A percentile compares a stretch with the other conserved stretches of the same genome.
Evolutionary conservation across 2,113 vertebrate genomes (phyloP).

Genomic region (Gymnogyps californianus): DNA sequence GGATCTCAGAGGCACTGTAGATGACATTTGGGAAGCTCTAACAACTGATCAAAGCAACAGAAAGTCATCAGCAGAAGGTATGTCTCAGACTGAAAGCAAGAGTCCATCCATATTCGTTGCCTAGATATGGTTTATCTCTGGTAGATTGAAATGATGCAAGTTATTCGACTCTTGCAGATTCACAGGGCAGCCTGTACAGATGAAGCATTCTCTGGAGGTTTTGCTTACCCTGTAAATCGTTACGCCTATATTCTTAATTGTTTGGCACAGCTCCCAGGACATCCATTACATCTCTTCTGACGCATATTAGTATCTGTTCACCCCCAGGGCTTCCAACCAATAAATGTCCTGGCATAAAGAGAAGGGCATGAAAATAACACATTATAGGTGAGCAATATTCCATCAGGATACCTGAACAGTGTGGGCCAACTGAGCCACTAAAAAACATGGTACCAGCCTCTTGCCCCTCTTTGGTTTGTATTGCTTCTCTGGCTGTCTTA

Average conservation of each 20-base stretch:
- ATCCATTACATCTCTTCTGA: background rate
- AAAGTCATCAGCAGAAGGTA: background rate
- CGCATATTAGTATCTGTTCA: background rate
- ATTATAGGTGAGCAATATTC: background rate
- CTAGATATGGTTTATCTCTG: background rate
- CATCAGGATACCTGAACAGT: background rate
- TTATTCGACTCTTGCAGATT: background rate
- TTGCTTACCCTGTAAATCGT: background rate
- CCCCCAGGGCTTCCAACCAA: background rate
- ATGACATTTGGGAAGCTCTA: background rate
- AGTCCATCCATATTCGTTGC: background rate
- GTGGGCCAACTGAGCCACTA: background rate
- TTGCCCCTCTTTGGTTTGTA: background rate
- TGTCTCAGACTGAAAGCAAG: background rate
- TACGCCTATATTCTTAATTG: background rate
- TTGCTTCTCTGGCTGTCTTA: background rate
- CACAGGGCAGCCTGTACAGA: background rate
- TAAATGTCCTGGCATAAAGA: background rate
- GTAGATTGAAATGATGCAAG: background rate
- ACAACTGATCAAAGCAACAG: background rate
- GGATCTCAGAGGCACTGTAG: background rate
- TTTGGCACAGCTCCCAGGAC: slow-evolving; percentile 34
- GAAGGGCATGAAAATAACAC: background rate
- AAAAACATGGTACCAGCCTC: background rate
- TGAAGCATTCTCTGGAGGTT: background rate